Base-by-base conservation (phyloP, 2,797 vertebrate species). In the Manis javanica region DNA sequence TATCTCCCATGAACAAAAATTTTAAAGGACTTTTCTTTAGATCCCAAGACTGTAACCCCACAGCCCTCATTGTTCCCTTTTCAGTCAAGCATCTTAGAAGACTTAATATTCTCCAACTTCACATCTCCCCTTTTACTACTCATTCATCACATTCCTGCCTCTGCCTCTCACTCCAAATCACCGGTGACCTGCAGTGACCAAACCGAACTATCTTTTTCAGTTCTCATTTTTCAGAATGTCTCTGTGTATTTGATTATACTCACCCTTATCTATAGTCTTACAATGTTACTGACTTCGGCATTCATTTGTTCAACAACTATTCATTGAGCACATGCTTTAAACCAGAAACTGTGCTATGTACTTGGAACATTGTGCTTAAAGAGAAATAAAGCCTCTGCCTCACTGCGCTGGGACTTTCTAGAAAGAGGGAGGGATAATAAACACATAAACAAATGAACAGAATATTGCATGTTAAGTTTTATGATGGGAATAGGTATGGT, bases 251-350 rank as follows among this genome's bases (percentile, higher is more conserved):
- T 85, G 39, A 84, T 68, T 95, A 12, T 68, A 66, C 77, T 57
- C 84, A 71, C 4, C 3, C 6, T 93, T 92, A 84, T 34, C 26
- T 93, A 37, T 2, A 81, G 29, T 71, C 39, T 85, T 78, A 82
- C 86, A 74, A 78, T 51, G 82, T 37, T 79, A 96, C 3, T 91
- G 90, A 64, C 46, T 94, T 87, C 81, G 49, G 29, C 3, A 87
- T 85, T 95, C 53, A 90, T 84, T 90, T 75, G 26, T 79, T 90
- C 4, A 93, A 66, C 61, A 90, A 85, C 85, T 79, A 96, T 83
- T 92, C 88, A 59, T 39, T 89, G 55, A 59, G 23, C 24, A 63
- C 10, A 82, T 55, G 14, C 37, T 72, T 74, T 34, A 71, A 82
- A 23, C 12, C 53, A 89, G 31, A 63, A 46, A 21, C 24, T 68